A percentile compares a stretch with the other conserved stretches of the same genome.
Conservation (phyloP, 2,797 vertebrate species). For the Sciurus carolinensis region DNA sequence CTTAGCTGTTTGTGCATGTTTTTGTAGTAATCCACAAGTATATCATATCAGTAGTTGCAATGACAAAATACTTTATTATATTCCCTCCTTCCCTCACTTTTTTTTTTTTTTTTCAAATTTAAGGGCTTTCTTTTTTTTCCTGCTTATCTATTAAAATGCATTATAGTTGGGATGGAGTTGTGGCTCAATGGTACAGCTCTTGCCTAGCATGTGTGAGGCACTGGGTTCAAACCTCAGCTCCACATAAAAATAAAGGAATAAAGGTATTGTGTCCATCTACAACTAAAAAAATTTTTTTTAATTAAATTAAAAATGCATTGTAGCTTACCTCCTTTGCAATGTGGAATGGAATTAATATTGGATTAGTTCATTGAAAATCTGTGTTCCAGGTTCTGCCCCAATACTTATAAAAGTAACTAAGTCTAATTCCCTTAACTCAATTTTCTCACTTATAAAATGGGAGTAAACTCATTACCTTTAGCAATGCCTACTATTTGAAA, state of each 20-base stretch:
- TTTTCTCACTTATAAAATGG: constrained; percentile 53
- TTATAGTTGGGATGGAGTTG: neutral
- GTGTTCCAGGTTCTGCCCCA: neutral
- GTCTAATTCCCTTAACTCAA: constrained; percentile 1
- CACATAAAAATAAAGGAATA: too few relatives aligned
- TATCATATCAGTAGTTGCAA: neutral
- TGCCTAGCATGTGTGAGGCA: too few relatives aligned
- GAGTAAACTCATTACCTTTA: constrained; percentile 27
- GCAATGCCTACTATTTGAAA: neutral
- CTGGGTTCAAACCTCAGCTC: too few relatives aligned
- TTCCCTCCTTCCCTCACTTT: neutral
- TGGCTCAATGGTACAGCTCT: too few relatives aligned
- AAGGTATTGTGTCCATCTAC: too few relatives aligned
- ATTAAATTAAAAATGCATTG: neutral
- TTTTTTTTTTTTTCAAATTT: constrained; percentile 46
- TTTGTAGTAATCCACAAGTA: neutral
- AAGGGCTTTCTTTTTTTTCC: neutral
- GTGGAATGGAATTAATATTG: constrained; percentile 35
- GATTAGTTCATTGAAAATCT: constrained; percentile 15
- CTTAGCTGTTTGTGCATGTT: neutral
- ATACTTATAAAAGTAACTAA: constrained; percentile 40
- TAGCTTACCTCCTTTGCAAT: neutral
- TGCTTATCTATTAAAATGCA: constrained; percentile 49
- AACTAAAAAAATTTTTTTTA: too few relatives aligned
- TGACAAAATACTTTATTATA: neutral